Percentiles rank a stretch among this genome's conserved stretches.
Conservation (phyloP, 2,797 vertebrate genomes). For the Odontamblyopus lacepedii region DNA sequence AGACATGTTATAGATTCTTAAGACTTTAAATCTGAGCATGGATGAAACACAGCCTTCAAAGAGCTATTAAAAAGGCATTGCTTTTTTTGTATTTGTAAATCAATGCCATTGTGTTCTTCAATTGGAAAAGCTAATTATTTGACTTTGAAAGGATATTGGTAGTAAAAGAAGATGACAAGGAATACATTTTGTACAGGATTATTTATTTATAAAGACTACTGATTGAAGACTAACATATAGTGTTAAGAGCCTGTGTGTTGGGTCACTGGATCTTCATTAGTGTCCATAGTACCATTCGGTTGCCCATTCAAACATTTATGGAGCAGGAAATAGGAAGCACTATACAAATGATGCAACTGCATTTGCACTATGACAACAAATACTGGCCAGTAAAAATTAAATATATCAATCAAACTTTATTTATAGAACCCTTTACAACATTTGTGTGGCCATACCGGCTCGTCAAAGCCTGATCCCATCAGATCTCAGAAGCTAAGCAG, state of each 20-base stretch:
- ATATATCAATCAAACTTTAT: too few relatives aligned
- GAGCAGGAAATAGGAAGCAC: background rate
- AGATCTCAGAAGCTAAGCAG: too few relatives aligned
- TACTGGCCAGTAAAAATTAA: background rate
- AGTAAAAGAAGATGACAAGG: background rate
- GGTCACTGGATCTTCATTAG: constrained; percentile 1
- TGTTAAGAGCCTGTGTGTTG: background rate
- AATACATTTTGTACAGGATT: background rate
- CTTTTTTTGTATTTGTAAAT: constrained; percentile 11
- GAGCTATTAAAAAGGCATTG: constrained; percentile 5
- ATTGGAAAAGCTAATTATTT: background rate
- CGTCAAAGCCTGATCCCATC: too few relatives aligned
- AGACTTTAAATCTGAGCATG: background rate
- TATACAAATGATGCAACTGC: background rate
- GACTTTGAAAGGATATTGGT: background rate
- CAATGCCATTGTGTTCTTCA: constrained; percentile 1
- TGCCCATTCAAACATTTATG: constrained; percentile 1
- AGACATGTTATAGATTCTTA: constrained; percentile 16
- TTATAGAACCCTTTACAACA: too few relatives aligned
- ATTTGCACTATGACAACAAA: background rate
- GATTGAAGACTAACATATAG: background rate
- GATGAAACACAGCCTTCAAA: constrained; percentile 24
- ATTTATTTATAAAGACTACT: background rate
- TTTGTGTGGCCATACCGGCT: too few relatives aligned
- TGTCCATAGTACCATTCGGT: background rate